Base-by-base conservation (phyloP, 1,140 invertebrate species). In the Zeugodacus cucurbitae region DNA sequence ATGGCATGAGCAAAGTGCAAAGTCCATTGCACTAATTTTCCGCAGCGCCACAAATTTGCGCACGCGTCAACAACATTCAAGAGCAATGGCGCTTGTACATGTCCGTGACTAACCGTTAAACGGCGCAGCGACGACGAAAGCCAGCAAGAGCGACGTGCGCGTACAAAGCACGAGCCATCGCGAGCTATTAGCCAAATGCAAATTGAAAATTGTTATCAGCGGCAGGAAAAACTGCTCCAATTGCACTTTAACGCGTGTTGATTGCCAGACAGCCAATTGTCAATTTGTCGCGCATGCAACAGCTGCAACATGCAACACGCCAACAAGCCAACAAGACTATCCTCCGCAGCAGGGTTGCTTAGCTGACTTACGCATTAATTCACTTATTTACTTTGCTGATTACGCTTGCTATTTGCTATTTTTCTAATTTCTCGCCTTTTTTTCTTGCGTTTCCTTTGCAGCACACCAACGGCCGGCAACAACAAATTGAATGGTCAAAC, bases 401-500 rank as follows among this genome's bases (percentile, higher is more conserved):
- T 70, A 78, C 29, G 14, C 20, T 74, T 48, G 59, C 86, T 86
- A 48, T 87, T 88, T 85, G 34, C 20, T 88, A 57, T 20, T 89
- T 88, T 88, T 48, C 70, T 62, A 34, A 57, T 70, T 34, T 37
- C 34, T 85, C 74, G 20, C 86, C 57, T 67, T 58, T 89, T 44
- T 88, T 67, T 87, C 64, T 89, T 86, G 82, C 87, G 87, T 58
- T 88, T 48, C 86, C 34, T 78, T 88, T 82, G 37, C 87, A 90
- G 91, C 90, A 87, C 90, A 57, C 88, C 89, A 86, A 90, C 89
- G 88, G 90, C 90, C 70, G 44, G 59, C 64, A 88, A 59, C 87
- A 91, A 90, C 89, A 93, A 93, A 62, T 89, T 93, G 85, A 93
- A 93, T 90, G 93, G 93, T 88, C 93, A 93, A 89, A 93, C 93